Evolutionary conservation across 2,797 vertebrate species (phyloP).

Genomic region (Buceros bicornis): DNA sequence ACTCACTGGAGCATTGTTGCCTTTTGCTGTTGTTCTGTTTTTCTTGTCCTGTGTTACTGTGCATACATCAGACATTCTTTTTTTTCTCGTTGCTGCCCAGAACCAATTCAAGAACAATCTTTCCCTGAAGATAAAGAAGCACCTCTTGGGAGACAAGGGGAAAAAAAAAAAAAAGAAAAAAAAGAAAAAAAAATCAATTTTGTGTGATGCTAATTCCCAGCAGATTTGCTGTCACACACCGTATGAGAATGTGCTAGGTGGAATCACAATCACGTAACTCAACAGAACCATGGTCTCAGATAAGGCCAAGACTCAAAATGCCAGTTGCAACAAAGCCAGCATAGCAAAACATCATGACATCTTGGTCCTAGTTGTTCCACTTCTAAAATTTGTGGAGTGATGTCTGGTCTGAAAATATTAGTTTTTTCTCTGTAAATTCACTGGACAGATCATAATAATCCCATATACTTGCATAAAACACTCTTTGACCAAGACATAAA

Average conservation of each 20-base stretch:
- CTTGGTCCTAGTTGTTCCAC: background rate
- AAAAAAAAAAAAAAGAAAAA: background rate
- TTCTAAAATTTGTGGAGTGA: background rate
- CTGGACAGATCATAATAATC: background rate
- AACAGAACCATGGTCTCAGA: background rate
- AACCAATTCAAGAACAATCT: background rate
- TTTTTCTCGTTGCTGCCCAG: background rate
- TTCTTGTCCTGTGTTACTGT: background rate
- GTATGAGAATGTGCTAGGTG: background rate
- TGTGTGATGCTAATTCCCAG: background rate
- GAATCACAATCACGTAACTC: background rate
- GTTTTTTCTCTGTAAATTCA: background rate
- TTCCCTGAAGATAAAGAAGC: background rate
- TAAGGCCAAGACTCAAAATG: background rate
- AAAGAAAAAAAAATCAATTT: background rate
- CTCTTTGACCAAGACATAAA: background rate
- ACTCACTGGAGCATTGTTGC: background rate
- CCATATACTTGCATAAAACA: background rate
- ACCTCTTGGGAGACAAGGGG: background rate
- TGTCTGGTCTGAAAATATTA: background rate
- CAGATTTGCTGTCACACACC: accelerated
- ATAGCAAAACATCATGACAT: background rate
- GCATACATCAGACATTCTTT: background rate
- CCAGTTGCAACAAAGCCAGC: background rate
- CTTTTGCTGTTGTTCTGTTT: background rate